phyloP scores from a whole-genome alignment of 2,888 invertebrate species.

The Leptinotarsa tumamoca region DNA sequence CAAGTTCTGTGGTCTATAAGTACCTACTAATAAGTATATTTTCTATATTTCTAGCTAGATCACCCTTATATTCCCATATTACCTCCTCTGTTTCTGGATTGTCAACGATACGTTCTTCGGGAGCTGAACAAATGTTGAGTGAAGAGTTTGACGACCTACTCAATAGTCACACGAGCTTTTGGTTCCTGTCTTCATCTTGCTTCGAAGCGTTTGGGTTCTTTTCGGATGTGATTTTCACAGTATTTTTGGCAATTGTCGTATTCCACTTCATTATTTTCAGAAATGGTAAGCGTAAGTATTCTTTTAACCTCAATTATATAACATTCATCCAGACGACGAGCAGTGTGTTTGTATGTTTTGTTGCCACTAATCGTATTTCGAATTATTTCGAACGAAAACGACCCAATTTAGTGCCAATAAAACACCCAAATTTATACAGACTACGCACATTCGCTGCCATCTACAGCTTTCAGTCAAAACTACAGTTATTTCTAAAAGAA shows the following conservation, averaged over 20 bases:
- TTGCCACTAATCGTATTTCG: no score
- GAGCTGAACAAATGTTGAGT: constrained; percentile 78
- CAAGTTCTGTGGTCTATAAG: no score
- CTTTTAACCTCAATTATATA: background rate
- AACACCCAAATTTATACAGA: no score
- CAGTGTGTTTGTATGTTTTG: no score
- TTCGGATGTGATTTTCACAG: constrained; percentile 73
- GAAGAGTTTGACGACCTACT: constrained; percentile 82
- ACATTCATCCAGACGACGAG: no score
- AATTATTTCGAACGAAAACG: no score
- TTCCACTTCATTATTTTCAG: constrained; percentile 74
- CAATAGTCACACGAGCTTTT: constrained; percentile 75
- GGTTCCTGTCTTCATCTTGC: constrained; percentile 72
- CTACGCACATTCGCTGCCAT: background rate
- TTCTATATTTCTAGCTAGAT: constrained; percentile 69
- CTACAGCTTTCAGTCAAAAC: background rate
- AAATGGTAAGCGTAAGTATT: constrained; percentile 62
- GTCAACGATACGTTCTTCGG: constrained; percentile 85
- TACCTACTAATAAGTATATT: background rate
- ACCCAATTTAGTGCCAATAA: no score
- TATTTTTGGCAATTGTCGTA: constrained; percentile 73
- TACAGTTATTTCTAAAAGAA: background rate
- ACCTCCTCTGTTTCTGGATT: constrained; percentile 87
- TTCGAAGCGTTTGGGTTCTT: constrained; percentile 76
- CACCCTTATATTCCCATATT: constrained; percentile 92